These are phyloP conservation scores for Catharus minimus DNA, from an alignment of 2,113 vertebrate species.

Conservation along the genomic window DNA sequence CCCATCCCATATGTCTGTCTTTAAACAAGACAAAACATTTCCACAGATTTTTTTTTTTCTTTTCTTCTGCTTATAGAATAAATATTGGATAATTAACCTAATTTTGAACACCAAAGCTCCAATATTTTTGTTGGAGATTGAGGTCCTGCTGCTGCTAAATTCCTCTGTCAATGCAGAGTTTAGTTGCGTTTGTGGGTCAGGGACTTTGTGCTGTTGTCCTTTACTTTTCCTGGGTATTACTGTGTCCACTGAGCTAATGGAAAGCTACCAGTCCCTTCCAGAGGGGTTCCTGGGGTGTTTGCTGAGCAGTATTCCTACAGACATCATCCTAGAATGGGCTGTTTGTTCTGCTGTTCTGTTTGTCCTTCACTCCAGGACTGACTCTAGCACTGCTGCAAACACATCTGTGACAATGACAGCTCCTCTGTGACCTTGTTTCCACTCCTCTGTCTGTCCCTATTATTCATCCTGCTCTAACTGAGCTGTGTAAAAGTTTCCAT, in stretches of 20 bases:
- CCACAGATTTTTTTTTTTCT: background rate
- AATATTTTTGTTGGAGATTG: background rate
- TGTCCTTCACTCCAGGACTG: background rate
- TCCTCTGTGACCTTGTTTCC: background rate
- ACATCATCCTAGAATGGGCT: accelerated
- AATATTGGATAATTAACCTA: background rate
- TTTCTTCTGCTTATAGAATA: background rate
- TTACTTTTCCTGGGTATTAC: background rate
- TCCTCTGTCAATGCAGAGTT: accelerated
- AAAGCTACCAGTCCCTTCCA: accelerated
- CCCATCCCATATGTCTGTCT: background rate
- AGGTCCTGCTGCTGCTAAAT: background rate
- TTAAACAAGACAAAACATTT: background rate
- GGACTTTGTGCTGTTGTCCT: accelerated
- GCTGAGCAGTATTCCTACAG: background rate
- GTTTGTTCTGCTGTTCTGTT: background rate
- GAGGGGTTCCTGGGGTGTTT: accelerated
- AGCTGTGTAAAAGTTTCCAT: background rate
- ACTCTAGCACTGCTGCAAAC: background rate
- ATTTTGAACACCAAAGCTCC: background rate
- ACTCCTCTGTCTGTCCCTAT: background rate
- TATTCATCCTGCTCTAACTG: background rate
- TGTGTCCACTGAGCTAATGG: accelerated
- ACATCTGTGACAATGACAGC: background rate
- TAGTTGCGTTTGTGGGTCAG: background rate